phyloP scores from a whole-genome alignment of 2,888 invertebrate species.

The Polydrusus pterygomalis region DNA sequence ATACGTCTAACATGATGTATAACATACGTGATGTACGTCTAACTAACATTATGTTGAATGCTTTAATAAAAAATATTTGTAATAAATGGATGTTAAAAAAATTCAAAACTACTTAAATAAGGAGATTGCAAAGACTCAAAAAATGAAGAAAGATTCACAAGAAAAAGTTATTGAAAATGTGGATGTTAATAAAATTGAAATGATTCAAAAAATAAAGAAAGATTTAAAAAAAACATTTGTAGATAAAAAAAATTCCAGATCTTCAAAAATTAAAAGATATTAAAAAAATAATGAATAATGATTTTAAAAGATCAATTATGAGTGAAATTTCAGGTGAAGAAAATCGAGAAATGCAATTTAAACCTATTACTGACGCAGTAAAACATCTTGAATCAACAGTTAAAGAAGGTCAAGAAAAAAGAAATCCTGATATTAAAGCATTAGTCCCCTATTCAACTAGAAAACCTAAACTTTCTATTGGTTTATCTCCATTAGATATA shows the following conservation, averaged over 20 bases:
- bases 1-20: too few species aligned
- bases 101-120: neutral
- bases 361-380: neutral
- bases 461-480: neutral
- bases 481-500: neutral
- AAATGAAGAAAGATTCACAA: neutral
- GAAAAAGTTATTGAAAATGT: neutral
- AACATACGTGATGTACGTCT: too few species aligned
- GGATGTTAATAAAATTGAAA: neutral
- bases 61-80: neutral
- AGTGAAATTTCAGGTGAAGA: constrained; percentile 1
- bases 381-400: neutral
- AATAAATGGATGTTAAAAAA: neutral
- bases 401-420: neutral
- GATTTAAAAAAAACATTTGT: neutral
- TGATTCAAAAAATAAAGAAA: neutral
- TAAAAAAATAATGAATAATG: neutral
- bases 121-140: neutral
- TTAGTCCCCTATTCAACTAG: neutral
- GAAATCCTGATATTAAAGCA: neutral
- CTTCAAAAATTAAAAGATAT: neutral
- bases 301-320: neutral
- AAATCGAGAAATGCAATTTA: neutral
- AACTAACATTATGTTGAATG: too few species aligned
- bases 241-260: neutral